Conservation (phyloP, 2,888 invertebrate species). For the Hanleya hanleyi region DNA sequence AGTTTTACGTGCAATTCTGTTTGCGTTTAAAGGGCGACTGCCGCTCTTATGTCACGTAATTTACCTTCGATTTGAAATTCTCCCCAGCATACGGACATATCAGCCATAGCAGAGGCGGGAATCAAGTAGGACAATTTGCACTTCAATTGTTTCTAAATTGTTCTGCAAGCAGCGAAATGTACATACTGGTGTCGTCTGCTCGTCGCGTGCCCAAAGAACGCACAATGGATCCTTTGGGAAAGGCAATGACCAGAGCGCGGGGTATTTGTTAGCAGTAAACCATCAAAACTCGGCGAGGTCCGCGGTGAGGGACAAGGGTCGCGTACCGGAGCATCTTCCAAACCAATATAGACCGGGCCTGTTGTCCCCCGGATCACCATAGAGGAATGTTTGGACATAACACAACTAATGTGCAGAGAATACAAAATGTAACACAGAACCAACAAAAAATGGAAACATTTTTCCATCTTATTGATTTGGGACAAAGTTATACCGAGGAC, state of each 20-base stretch:
- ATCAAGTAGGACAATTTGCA: conserved; percentile 5
- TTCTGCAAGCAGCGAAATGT: conserved; percentile 4
- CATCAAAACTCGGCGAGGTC: neutral
- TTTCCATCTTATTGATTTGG: too few species aligned
- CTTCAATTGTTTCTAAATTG: conserved; percentile 12
- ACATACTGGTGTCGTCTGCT: conserved; percentile 5
- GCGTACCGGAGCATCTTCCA: neutral
- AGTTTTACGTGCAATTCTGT: neutral
- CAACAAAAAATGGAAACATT: conserved; percentile 3
- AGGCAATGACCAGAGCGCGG: neutral
- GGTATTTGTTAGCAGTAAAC: neutral
- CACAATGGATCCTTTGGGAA: neutral
- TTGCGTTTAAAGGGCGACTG: conserved; percentile 5
- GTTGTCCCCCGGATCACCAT: neutral
- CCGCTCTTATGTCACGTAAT: conserved; percentile 8
- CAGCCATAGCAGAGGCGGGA: conserved; percentile 5
- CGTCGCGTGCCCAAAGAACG: neutral
- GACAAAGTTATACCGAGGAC: too few species aligned
- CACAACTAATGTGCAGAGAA: conserved; percentile 4
- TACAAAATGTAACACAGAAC: neutral
- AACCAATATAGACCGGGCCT: neutral
- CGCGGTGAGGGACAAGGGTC: neutral
- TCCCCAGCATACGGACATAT: neutral
- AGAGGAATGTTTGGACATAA: neutral
- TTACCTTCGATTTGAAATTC: neutral